Evolutionary conservation across 2,797 vertebrate species (phyloP).

Genomic region (Chiloscyllium punctatum): DNA sequence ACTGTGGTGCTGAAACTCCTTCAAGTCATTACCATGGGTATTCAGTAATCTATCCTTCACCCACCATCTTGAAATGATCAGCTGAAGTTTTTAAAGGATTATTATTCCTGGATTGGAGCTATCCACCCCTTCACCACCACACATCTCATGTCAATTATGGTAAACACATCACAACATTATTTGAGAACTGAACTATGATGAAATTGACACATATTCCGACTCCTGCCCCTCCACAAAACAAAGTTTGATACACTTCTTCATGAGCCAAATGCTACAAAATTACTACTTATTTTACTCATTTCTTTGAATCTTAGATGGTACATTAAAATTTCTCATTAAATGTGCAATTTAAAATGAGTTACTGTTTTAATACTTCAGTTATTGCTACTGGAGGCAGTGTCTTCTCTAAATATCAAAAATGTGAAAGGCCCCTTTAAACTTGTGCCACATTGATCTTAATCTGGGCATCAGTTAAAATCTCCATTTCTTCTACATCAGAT

Average conservation of each 20-base stretch:
- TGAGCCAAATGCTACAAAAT: background rate
- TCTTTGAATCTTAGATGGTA: background rate
- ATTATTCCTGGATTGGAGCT: background rate
- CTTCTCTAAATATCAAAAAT: background rate
- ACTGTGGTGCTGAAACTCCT: conserved; percentile 12
- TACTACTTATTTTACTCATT: background rate
- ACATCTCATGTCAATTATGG: background rate
- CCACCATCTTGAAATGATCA: conserved; percentile 17
- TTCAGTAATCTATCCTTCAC: background rate
- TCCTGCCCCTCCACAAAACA: background rate
- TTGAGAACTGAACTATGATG: background rate
- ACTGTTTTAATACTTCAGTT: background rate
- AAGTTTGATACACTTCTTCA: background rate
- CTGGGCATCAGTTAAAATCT: background rate
- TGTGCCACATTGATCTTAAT: too few species aligned
- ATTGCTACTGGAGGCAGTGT: background rate
- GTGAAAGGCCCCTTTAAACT: background rate
- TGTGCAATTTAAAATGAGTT: background rate
- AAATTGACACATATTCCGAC: background rate
- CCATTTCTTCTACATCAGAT: too few species aligned
- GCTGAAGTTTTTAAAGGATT: background rate
- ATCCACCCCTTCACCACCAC: background rate
- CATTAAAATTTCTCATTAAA: background rate
- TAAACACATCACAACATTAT: background rate
- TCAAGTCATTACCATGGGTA: background rate